Evolutionary conservation across 2,113 vertebrate genomes (phyloP).

Genomic region (Notarius lentiginosus): DNA sequence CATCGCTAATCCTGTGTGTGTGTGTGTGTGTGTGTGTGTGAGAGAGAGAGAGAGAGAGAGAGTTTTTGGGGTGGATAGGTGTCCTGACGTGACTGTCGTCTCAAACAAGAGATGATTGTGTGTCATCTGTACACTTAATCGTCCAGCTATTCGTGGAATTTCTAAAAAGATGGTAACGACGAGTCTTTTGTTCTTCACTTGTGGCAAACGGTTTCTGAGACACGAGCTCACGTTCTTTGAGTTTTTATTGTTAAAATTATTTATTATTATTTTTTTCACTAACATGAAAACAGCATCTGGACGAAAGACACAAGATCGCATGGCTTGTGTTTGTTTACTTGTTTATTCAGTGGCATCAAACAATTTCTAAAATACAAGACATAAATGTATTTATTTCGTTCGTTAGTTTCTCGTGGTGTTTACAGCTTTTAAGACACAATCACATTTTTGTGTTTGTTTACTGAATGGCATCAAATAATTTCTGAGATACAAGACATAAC

Average conservation of each 20-base stretch:
- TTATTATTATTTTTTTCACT: background rate
- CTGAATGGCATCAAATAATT: background rate
- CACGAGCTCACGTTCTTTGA: background rate
- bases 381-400: too few species aligned
- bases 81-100: background rate
- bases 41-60: too few species aligned
- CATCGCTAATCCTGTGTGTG: background rate
- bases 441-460: too few species aligned
- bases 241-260: background rate
- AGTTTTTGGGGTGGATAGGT: background rate
- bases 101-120: conserved; percentile 22
- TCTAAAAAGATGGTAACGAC: background rate
- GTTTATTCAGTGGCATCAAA: too few species aligned
- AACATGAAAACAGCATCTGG: too few species aligned
- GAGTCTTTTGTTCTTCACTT: background rate
- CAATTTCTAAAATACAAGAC: too few species aligned
- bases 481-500: background rate
- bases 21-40: background rate
- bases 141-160: conserved; percentile 37
- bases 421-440: too few species aligned
- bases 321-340: too few species aligned
- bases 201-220: background rate
- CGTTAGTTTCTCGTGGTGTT: too few species aligned
- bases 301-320: too few species aligned
- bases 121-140: conserved; percentile 9